These are phyloP conservation scores for Tortricodes alternella DNA, from an alignment of 2,888 invertebrate species.

Conservation along the genomic window DNA sequence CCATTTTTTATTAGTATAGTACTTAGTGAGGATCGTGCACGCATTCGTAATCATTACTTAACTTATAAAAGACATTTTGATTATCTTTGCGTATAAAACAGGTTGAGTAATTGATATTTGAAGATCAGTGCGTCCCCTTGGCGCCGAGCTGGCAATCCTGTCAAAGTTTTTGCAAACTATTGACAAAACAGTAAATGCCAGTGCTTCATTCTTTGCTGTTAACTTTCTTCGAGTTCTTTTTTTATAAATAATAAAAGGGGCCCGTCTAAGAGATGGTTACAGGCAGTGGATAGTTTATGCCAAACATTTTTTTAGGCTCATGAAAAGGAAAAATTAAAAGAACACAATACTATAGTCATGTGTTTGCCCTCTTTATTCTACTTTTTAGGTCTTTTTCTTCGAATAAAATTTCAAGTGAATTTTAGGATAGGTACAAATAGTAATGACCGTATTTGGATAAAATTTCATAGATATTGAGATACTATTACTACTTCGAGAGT, in stretches of 20 bases:
- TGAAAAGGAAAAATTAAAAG: too few species aligned
- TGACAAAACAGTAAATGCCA: not conserved
- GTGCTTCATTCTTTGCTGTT: not conserved
- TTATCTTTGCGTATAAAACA: conserved; percentile 36
- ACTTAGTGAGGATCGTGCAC: conserved; percentile 37
- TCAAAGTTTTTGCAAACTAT: not conserved
- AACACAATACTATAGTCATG: too few species aligned
- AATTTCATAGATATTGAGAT: too few species aligned
- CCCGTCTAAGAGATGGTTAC: too few species aligned
- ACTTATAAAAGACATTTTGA: conserved; percentile 42
- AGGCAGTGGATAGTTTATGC: too few species aligned
- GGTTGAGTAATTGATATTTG: conserved; percentile 48
- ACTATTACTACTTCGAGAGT: too few species aligned
- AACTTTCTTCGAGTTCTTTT: not conserved
- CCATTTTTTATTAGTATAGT: conserved; percentile 26
- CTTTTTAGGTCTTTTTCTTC: too few species aligned
- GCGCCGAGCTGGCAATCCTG: conserved; percentile 3
- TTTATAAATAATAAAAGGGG: not conserved
- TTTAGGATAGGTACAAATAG: too few species aligned
- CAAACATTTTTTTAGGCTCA: too few species aligned
- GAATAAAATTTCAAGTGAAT: too few species aligned
- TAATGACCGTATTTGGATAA: too few species aligned
- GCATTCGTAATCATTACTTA: conserved; percentile 43
- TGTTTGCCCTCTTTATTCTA: too few species aligned
- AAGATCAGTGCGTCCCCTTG: conserved; percentile 34